Evolutionary conservation across 2,888 invertebrate genomes (phyloP).

Genomic region (Pterobdella sp.): DNA sequence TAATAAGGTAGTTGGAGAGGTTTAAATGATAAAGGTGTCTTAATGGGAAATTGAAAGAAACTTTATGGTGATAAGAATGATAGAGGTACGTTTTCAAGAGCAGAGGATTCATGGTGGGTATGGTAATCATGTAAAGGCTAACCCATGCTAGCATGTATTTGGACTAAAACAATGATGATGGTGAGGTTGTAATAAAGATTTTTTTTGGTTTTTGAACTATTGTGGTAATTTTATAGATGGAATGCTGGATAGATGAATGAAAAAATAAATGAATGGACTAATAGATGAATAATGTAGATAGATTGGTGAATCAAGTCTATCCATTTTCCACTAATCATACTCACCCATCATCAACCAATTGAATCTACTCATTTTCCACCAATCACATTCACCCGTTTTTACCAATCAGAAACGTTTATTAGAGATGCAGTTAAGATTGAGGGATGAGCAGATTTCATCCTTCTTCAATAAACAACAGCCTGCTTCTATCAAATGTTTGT

Average conservation of each 20-base stretch:
- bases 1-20: too few relatives aligned
- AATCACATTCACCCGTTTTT: neutral
- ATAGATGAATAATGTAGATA: neutral
- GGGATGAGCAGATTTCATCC: neutral
- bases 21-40: too few relatives aligned
- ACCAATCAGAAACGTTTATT: constrained; percentile 4
- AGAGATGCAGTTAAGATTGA: neutral
- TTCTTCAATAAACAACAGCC: neutral
- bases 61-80: too few relatives aligned
- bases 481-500: neutral
- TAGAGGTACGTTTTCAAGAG: too few relatives aligned
- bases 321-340: neutral
- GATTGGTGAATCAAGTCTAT: neutral
- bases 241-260: neutral
- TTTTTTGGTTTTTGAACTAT: too few relatives aligned
- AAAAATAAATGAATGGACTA: neutral
- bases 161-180: too few relatives aligned
- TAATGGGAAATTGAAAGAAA: too few relatives aligned
- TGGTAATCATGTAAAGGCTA: too few relatives aligned
- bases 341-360: neutral
- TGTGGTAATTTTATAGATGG: neutral
- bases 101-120: too few relatives aligned
- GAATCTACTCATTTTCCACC: neutral
- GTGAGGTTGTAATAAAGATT: too few relatives aligned
- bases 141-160: too few relatives aligned